These are phyloP conservation scores for Cryptocephalus primarius DNA, from an alignment of 2,888 invertebrate genomes.

Conservation along the genomic window DNA sequence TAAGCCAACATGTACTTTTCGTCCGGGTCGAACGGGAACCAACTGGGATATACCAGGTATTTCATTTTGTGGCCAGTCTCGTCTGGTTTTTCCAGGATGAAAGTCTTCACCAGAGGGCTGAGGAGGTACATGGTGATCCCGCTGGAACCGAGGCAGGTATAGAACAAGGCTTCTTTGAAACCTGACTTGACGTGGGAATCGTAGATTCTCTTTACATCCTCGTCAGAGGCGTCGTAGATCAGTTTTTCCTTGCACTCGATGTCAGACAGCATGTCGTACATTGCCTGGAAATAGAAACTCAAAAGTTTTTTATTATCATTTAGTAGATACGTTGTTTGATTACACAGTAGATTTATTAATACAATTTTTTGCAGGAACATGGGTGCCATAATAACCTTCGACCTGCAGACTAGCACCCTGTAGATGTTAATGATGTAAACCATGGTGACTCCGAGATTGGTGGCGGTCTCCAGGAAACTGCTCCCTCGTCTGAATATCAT, in stretches of 20 bases:
- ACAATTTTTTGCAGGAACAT: no score
- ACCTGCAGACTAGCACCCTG: conserved; percentile 1
- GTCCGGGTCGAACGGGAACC: conserved; percentile 16
- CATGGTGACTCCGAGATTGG: not conserved
- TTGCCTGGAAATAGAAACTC: not conserved
- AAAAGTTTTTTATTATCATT: no score
- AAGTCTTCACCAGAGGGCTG: conserved; percentile 11
- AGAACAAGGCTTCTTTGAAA: conserved; percentile 7
- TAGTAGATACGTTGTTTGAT: no score
- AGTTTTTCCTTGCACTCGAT: conserved; percentile 5
- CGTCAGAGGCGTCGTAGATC: conserved; percentile 10
- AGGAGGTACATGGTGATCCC: conserved; percentile 11
- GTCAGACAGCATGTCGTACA: not conserved
- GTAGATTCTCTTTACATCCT: conserved; percentile 12
- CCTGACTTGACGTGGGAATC: conserved; percentile 6
- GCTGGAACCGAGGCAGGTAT: conserved; percentile 9
- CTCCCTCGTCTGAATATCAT: not conserved
- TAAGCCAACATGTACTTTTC: conserved; percentile 12
- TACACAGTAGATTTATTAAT: no score
- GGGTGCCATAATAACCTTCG: not conserved
- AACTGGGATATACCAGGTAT: conserved; percentile 13
- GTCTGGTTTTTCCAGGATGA: conserved; percentile 5
- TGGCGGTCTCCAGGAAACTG: not conserved
- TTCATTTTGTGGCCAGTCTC: conserved; percentile 8
- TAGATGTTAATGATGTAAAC: conserved; percentile 1